phyloP scores from a whole-genome alignment of 2,888 invertebrate genomes.

The Drosophila nr. medialis region DNA sequence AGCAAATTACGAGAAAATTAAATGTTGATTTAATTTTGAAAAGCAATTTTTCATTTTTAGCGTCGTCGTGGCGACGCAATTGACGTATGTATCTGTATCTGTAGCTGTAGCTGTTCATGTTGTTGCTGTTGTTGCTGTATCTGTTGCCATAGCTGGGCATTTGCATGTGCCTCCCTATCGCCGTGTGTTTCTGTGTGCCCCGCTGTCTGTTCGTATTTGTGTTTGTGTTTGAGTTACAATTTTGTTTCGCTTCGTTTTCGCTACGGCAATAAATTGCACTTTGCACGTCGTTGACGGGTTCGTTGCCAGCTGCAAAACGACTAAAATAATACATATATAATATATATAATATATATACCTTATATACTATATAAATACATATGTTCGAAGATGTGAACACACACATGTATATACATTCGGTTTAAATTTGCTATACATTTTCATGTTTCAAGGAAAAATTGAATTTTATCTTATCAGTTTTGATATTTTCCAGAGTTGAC shows the following conservation, averaged over 20 bases:
- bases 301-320: conserved; percentile 69
- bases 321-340: conserved; percentile 38
- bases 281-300: conserved; percentile 77
- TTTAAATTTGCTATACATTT: conserved; percentile 27
- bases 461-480: not conserved
- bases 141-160: conserved; percentile 63
- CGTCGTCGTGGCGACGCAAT: conserved; percentile 66
- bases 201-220: conserved; percentile 28
- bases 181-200: conserved; percentile 3
- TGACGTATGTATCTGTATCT: conserved; percentile 71
- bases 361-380: conserved; percentile 12
- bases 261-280: conserved; percentile 74
- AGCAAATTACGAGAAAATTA: conserved; percentile 81
- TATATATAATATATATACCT: conserved; percentile 17
- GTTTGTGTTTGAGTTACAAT: conserved; percentile 75
- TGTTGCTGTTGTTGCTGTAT: conserved; percentile 23
- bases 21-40: conserved; percentile 80
- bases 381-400: conserved; percentile 1
- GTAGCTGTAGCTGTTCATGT: conserved; percentile 41
- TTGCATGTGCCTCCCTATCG: conserved; percentile 59
- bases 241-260: conserved; percentile 72
- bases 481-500: not conserved
- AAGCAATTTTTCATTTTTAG: conserved; percentile 80
- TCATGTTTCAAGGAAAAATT: conserved; percentile 15
- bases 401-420: conserved; percentile 9